Evolutionary conservation across 2,113 vertebrate species (phyloP).

Genomic region (Syrmaticus mikado): DNA sequence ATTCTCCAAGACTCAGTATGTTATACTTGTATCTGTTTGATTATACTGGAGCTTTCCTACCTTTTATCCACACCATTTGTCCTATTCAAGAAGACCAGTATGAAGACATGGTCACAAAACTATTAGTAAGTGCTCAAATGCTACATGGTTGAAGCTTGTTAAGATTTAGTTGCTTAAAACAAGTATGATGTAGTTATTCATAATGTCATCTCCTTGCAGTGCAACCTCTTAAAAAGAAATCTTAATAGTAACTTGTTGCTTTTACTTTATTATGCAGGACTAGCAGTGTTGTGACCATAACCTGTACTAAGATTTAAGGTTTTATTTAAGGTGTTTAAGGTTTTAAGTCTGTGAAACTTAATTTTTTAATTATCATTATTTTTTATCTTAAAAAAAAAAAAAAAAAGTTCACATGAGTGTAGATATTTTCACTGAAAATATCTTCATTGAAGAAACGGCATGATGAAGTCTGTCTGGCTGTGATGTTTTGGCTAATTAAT

Average conservation of each 20-base stretch:
- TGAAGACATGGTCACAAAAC: slow-evolving; percentile 73
- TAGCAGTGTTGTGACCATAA: not conserved
- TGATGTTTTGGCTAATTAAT: not conserved
- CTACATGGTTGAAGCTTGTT: not conserved
- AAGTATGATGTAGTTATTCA: not conserved
- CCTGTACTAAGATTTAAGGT: not conserved
- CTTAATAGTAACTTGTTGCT: not conserved
- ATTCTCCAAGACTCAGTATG: slow-evolving; percentile 90
- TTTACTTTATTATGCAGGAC: not conserved
- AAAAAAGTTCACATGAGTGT: not conserved
- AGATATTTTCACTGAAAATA: not conserved
- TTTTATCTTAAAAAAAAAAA: not conserved
- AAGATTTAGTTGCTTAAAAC: not conserved
- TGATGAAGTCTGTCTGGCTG: not conserved
- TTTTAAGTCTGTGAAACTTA: not conserved
- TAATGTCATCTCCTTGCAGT: not conserved
- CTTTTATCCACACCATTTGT: slow-evolving; percentile 93
- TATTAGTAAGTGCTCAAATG: slow-evolving; percentile 77
- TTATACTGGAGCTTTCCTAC: slow-evolving; percentile 90
- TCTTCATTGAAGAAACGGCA: not conserved
- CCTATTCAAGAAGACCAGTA: slow-evolving; percentile 73
- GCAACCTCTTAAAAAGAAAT: not conserved
- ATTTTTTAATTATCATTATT: not conserved
- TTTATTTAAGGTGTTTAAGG: not conserved
- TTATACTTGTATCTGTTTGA: slow-evolving; percentile 94